Evolutionary conservation across 2,797 vertebrate species (phyloP).

Genomic region (Morelia viridis): DNA sequence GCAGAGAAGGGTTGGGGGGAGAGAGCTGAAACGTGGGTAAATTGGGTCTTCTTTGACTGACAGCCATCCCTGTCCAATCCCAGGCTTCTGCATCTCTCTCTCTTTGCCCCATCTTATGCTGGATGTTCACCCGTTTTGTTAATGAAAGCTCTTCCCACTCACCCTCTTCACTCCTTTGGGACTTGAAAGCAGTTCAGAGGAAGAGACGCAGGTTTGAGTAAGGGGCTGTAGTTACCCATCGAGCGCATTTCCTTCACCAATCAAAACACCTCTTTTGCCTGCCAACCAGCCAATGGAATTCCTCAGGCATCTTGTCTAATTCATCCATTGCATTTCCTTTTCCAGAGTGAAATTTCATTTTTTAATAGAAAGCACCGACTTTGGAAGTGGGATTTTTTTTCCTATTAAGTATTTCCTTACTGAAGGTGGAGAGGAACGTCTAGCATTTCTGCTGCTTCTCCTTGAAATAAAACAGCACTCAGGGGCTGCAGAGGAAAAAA

Average conservation of each 20-base stretch:
- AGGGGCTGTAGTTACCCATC: constrained; percentile 15
- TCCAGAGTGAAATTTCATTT: constrained; percentile 27
- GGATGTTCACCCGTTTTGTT: constrained; percentile 27
- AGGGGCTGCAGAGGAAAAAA: neutral
- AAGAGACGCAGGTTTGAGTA: constrained; percentile 9
- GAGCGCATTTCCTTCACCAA: constrained; percentile 19
- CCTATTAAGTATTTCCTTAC: constrained; percentile 14
- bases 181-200: constrained; percentile 23
- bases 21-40: neutral
- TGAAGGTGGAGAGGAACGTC: constrained; percentile 12
- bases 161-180: constrained; percentile 26
- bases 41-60: constrained; percentile 21
- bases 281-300: constrained; percentile 26
- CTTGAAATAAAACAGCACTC: neutral
- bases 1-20: neutral
- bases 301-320: constrained; percentile 35
- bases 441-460: constrained; percentile 8
- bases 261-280: neutral
- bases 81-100: neutral
- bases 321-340: constrained; percentile 22
- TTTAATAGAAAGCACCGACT: constrained; percentile 39
- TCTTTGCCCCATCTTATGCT: constrained; percentile 4
- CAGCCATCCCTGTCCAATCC: constrained; percentile 28
- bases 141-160: constrained; percentile 38
- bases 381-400: constrained; percentile 19